Percentiles rank a stretch among this genome's conserved stretches.
phyloP scores from a whole-genome alignment of 2,888 invertebrate species.

The Zootermopsis nevadensis region DNA sequence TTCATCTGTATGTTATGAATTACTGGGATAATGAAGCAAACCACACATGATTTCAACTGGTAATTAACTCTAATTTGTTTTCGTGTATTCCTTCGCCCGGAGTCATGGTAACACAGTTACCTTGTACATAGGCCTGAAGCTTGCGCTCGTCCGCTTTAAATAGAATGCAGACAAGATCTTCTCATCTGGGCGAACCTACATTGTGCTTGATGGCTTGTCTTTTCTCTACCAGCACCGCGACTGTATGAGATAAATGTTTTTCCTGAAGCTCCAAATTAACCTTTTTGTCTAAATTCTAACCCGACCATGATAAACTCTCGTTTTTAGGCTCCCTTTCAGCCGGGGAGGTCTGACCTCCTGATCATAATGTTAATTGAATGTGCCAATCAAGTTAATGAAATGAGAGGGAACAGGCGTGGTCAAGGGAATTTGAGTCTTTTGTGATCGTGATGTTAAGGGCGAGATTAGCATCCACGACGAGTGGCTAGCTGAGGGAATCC shows the following conservation, averaged over 20 bases:
- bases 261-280: constrained; percentile 52
- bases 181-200: constrained; percentile 5
- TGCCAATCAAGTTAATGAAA: constrained; percentile 83
- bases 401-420: constrained; percentile 44
- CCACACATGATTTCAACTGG: constrained; percentile 39
- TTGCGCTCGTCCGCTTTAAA: neutral
- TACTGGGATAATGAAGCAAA: neutral
- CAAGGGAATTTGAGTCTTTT: constrained; percentile 32
- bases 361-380: constrained; percentile 74
- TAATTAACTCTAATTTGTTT: constrained; percentile 38
- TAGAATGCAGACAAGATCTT: constrained; percentile 19
- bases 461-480: constrained; percentile 13
- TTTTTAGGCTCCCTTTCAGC: neutral
- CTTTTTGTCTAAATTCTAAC: constrained; percentile 52
- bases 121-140: neutral
- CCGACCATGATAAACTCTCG: constrained; percentile 42
- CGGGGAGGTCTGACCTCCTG: constrained; percentile 50
- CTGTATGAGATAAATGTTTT: constrained; percentile 49
- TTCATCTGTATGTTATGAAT: neutral
- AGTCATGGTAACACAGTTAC: neutral
- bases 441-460: constrained; percentile 27
- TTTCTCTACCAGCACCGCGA: neutral
- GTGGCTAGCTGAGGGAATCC: constrained; percentile 1
- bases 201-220: constrained; percentile 40
- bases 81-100: neutral